Evolutionary conservation across 2,113 vertebrate species (phyloP).

Genomic region (Lanius ludovicianus): DNA sequence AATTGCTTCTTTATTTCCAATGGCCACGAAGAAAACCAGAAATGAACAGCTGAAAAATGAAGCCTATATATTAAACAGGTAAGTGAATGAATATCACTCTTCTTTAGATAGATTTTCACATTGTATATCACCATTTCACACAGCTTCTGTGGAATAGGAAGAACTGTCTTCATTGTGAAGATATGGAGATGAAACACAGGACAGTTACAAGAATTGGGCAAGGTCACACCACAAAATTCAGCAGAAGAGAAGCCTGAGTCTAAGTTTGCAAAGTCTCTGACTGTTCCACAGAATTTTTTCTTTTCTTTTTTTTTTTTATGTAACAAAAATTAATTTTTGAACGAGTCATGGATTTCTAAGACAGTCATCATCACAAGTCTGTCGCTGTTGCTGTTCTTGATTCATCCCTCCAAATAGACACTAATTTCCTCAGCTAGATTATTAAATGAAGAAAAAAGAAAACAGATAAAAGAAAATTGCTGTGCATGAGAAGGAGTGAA

Average conservation of each 20-base stretch:
- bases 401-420: background rate
- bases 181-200: background rate
- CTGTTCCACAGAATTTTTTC: background rate
- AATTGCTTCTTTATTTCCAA: background rate
- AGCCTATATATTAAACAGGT: background rate
- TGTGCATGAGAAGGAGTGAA: background rate
- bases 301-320: background rate
- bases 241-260: background rate
- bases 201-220: background rate
- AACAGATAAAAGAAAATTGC: background rate
- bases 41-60: background rate
- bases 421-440: background rate
- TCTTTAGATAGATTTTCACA: background rate
- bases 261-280: background rate
- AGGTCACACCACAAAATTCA: background rate
- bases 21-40: background rate
- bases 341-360: background rate
- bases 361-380: background rate
- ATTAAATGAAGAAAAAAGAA: background rate
- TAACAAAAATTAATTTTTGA: background rate
- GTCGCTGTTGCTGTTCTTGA: background rate
- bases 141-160: background rate
- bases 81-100: background rate
- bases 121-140: background rate
- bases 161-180: background rate